These are phyloP conservation scores for Cladopsammia gracilis DNA, from an alignment of 64 coral and sea anemone genomes.

Conservation along the genomic window DNA sequence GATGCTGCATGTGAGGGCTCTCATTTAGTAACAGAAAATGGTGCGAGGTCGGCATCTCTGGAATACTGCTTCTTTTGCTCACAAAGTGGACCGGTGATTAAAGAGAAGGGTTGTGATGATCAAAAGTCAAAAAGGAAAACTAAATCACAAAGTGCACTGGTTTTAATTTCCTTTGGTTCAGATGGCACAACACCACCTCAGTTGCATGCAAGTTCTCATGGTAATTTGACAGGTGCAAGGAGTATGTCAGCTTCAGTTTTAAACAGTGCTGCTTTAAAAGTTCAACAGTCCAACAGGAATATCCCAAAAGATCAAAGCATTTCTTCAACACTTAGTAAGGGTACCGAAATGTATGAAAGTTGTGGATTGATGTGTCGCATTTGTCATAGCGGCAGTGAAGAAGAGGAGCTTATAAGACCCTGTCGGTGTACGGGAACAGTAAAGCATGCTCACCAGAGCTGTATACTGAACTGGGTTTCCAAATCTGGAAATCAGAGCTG, in stretches of 20 bases:
- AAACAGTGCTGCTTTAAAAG: not conserved
- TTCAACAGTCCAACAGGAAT: not conserved
- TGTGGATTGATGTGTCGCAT: conserved; percentile 82
- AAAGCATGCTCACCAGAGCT: conserved; percentile 94
- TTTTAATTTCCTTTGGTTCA: conserved; percentile 49
- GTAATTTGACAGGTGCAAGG: not conserved
- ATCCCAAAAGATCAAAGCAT: not conserved
- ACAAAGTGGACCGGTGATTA: conserved; percentile 59
- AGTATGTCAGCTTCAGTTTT: conserved; percentile 1
- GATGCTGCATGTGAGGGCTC: not conserved
- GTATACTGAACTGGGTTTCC: conserved; percentile 92
- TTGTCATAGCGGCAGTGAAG: conserved; percentile 89
- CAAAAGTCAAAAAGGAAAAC: not conserved
- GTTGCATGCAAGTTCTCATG: not conserved
- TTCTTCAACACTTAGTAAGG: not conserved
- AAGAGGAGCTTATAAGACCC: conserved; percentile 82
- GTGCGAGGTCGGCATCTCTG: not conserved
- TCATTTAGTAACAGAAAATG: not conserved
- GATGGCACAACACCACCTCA: conserved; percentile 1
- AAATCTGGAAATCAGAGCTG: conserved; percentile 92
- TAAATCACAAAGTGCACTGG: conserved; percentile 18
- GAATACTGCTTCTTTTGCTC: conserved; percentile 48
- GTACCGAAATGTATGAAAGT: conserved; percentile 38
- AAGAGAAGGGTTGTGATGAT: conserved; percentile 12
- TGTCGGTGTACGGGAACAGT: conserved; percentile 92